Evolutionary conservation across 2,888 invertebrate species (phyloP).

Genomic region (Boloria euphrosyne): DNA sequence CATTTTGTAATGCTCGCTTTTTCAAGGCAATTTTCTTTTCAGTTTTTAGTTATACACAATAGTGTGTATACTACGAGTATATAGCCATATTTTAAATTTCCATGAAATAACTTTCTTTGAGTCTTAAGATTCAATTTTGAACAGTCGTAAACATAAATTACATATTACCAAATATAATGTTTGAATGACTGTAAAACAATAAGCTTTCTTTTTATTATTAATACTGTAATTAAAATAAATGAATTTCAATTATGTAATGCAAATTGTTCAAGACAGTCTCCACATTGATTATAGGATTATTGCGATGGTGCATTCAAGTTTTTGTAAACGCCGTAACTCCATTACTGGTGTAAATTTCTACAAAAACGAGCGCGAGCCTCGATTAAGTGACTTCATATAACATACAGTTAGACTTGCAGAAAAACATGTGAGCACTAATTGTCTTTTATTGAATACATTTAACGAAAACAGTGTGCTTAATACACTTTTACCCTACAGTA

Average conservation of each 20-base stretch:
- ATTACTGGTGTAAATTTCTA: conserved; percentile 26
- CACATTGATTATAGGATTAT: conserved; percentile 36
- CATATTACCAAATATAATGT: too few relatives aligned
- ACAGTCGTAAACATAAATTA: too few relatives aligned
- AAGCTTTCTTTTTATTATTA: background rate
- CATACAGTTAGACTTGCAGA: background rate
- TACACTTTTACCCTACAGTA: too few relatives aligned
- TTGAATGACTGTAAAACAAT: background rate
- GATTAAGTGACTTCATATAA: conserved; percentile 22
- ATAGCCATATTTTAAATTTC: too few relatives aligned
- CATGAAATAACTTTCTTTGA: too few relatives aligned
- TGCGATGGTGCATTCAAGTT: conserved; percentile 31
- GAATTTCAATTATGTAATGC: background rate
- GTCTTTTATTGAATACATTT: background rate
- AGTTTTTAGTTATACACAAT: too few relatives aligned
- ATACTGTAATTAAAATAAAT: background rate
- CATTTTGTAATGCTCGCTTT: too few relatives aligned
- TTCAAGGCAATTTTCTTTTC: too few relatives aligned
- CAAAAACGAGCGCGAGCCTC: conserved; percentile 30
- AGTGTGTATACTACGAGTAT: too few relatives aligned
- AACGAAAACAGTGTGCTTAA: too few relatives aligned
- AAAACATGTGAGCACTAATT: background rate
- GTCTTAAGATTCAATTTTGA: too few relatives aligned
- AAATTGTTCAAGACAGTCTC: conserved; percentile 13
- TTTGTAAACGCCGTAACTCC: conserved; percentile 29